Evolutionary conservation across 2,113 vertebrate species (phyloP), one percentile per base, ranked within the genome.

Genomic region (Corythaeola cristata): DNA sequence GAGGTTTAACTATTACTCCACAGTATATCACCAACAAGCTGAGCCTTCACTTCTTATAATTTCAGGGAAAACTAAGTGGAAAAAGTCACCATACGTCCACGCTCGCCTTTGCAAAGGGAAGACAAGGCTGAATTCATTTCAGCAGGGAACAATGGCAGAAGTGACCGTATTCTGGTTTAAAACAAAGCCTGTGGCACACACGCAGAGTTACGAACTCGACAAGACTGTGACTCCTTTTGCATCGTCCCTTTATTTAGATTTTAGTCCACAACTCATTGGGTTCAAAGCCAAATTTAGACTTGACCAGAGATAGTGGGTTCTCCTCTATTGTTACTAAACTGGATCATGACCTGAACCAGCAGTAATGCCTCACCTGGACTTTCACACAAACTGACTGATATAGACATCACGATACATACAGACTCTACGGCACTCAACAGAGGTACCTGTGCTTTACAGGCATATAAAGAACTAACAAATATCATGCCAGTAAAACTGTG

Each of bases 381-480:
- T 26, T 21, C 66, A 27, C 15, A n/a, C 41, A 30, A 13, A 13
- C 32, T 18, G 27, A 37, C 45, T 4, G 52, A 69, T 30, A 8
- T 0, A 60, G 33, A 27, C 11, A 3, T 2, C 1, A 1, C 15
- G n/a, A 75, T 32, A 17, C 20, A 12, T 8, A 23, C 12, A n/a
- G 41, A 18, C 37, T 12, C 63, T 37, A 2, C 10, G n/a, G 44
- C 19, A 8, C 44, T 44, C 52, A 24, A 7, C 32, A 49, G 41
- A 24, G 35, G 32, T 19, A 68, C 39, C 8, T 15, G 6, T 22
- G 13, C 5, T 62, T 45, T 33, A 20, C 2, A 39, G 71, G 44
- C 5, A 50, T 11, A 22, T 2, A 24, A 39, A 50, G 55, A 60
- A n/a, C 56, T 71, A 71, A n/a, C 60, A 53, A 27, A 24, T 44